Evolutionary conservation across 2,797 vertebrate genomes (phyloP).

Genomic region (Chelmon rostratus): DNA sequence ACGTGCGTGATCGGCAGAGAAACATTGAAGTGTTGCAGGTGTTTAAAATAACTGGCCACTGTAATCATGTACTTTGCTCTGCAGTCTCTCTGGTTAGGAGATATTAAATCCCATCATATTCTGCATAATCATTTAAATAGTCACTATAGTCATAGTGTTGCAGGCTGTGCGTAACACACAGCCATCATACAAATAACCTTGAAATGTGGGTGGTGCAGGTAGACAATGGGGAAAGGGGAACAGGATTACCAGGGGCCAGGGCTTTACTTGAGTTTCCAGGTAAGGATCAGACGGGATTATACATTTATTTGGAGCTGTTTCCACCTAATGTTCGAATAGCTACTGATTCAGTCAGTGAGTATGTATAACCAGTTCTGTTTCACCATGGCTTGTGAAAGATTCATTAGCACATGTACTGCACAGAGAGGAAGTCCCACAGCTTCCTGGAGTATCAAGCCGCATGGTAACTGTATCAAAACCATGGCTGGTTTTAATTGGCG

Average conservation of each 20-base stretch:
- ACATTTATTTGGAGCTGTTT: conserved; percentile 4
- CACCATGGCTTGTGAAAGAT: not conserved
- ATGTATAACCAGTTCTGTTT: not conserved
- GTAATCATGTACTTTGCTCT: not conserved
- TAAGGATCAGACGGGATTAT: conserved; percentile 17
- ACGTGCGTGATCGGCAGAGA: not conserved
- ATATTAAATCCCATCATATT: not conserved
- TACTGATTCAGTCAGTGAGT: not conserved
- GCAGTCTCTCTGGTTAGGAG: not conserved
- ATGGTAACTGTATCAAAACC: not conserved
- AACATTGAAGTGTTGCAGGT: not conserved
- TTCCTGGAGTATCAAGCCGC: not conserved
- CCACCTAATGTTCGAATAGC: not conserved
- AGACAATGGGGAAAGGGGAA: conserved; percentile 15
- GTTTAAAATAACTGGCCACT: conserved; percentile 13
- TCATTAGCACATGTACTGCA: not conserved
- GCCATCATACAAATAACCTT: no score
- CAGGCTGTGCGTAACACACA: no score
- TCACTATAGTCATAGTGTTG: no score
- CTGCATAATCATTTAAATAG: not conserved
- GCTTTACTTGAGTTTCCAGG: conserved; percentile 21
- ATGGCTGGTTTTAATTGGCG: not conserved
- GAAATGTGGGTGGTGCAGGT: not conserved
- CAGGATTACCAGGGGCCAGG: conserved; percentile 15
- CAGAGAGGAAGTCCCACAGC: not conserved